Evolutionary conservation across 2,797 vertebrate species (phyloP), one percentile per base, ranked within the genome.

Genomic region (Parauchenoglanis ngamensis): DNA sequence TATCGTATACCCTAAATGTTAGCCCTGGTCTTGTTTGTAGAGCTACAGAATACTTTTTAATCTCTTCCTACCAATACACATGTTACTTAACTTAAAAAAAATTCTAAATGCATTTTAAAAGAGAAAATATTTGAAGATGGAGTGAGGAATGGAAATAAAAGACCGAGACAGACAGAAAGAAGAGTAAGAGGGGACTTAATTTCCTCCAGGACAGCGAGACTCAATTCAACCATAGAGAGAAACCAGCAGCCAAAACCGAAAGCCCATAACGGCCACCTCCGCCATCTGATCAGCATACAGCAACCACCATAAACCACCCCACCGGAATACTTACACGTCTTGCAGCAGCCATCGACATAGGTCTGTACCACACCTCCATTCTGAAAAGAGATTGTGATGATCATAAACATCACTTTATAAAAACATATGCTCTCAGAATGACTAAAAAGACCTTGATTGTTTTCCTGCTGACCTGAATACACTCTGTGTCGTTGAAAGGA

Each of bases 321-420:
- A 63, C 90, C 82, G 86, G 91, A 57, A 91, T 89, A 99, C 98
- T 99, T 96, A 99, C 98, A 99, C 93, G 97, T 99, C 95, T 94
- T 98, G 96, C 98, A 99, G 96, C 98, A 99, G 92, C 98, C 98
- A 84, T 98, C 97, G 80, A 97, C 97, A 88, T 97, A 99, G 12
- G 92, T 97, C 94, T 98, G 96, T 91, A 98, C 96, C 92, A 96
- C 92, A 52, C 98, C 98, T 59, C 98, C 98, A 91, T 95, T 98
- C 98, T 99, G 95, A 85, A 93, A 94, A 31, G 15, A 82, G 70
- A 68, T 57, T 0, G 19, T 91, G 93, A 81, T 57, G 87, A 61
- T 91, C 7, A 88, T 40, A 63, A 85, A 17, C 35, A 44, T 17
- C 25, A 5, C 7, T 28, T 28, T 17, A 68, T 72, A 80, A 63